Evolutionary conservation across 2,888 invertebrate genomes (phyloP).

Genomic region (Anarsia innoxiella): DNA sequence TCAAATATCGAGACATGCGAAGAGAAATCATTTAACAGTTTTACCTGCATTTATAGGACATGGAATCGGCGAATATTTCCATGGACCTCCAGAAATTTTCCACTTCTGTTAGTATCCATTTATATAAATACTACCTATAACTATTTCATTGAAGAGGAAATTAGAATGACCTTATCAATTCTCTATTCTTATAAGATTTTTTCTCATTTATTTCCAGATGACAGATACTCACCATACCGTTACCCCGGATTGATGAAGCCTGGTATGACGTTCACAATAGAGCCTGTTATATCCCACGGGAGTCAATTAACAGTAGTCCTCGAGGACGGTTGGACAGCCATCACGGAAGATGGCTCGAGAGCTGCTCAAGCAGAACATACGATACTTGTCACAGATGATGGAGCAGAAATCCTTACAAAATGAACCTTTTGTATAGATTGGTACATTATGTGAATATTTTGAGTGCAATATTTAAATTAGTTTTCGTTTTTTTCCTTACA

Average conservation of each 20-base stretch:
- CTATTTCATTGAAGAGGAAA: no score
- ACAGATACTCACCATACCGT: slow-evolving; percentile 37
- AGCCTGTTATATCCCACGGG: slow-evolving; percentile 90
- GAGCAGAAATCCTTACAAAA: slow-evolving; percentile 85
- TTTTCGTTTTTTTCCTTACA: no score
- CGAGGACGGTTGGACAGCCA: slow-evolving; percentile 95
- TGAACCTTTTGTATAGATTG: not conserved
- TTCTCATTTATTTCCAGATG: no score
- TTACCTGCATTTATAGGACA: slow-evolving; percentile 91
- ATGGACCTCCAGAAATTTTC: slow-evolving; percentile 92
- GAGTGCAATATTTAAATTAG: no score
- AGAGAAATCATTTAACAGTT: slow-evolving; percentile 77
- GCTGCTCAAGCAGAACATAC: slow-evolving; percentile 96
- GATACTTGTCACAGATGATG: slow-evolving; percentile 85
- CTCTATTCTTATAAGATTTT: no score
- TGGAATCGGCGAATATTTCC: slow-evolving; percentile 94
- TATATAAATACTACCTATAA: no score
- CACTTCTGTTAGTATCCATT: slow-evolving; percentile 80
- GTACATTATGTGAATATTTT: no score
- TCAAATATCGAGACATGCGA: slow-evolving; percentile 78
- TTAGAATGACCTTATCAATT: no score
- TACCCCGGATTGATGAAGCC: slow-evolving; percentile 82
- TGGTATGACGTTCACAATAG: slow-evolving; percentile 97
- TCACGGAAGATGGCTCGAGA: slow-evolving; percentile 86
- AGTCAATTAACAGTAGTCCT: slow-evolving; percentile 78